Base-by-base conservation (phyloP, 2,888 invertebrate genomes). In the Sarcophaga subvicina region DNA sequence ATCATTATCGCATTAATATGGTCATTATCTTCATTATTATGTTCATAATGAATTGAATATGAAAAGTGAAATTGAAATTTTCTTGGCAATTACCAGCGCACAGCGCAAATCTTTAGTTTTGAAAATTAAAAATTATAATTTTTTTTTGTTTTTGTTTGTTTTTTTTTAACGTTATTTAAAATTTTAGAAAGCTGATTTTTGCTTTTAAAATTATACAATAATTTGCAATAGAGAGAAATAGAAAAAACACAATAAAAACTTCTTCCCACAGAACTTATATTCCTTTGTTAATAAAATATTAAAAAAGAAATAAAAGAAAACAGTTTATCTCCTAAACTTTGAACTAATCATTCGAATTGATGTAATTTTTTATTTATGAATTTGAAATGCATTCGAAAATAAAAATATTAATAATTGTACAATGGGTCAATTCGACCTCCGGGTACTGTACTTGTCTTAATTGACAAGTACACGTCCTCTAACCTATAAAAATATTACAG, bases 51-150 rank as follows among this genome's bases (percentile, higher is more conserved):
- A 73, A 49, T 17, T 72, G 67, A n/a, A 60, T 22, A 25, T 72
- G 47, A 75, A 83, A 80, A 84, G 70, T 80, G 66, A 84, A 72
- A 81, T 80, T 62, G 4, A 72, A 67, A 60, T 71, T 83, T 72
- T 14, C 6, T 72, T 72, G 70, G 17, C 47, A 60, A 73, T 45
- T 79, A 63, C 3, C 54, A 69, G 37, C 14, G 37, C 54, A 49
- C 49, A 49, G 17, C 54, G 4, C 4, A 12, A n/a, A n/a, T 54
- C 5, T 14, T 54, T 54, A 14, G 54, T 17, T 14, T 54, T 49
- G 3, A 62, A 25, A 17, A 71, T 71, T 22, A 60, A 71, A 45
- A 66, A 71, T 83, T 77, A 59, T 5, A 11, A 54, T 62, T 62
- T 69, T 62, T 63, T 76, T 1, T 60, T 27, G 37, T 49, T 66